Base-by-base conservation (phyloP, 2,797 vertebrate genomes). In the Manis pentadactyla region DNA sequence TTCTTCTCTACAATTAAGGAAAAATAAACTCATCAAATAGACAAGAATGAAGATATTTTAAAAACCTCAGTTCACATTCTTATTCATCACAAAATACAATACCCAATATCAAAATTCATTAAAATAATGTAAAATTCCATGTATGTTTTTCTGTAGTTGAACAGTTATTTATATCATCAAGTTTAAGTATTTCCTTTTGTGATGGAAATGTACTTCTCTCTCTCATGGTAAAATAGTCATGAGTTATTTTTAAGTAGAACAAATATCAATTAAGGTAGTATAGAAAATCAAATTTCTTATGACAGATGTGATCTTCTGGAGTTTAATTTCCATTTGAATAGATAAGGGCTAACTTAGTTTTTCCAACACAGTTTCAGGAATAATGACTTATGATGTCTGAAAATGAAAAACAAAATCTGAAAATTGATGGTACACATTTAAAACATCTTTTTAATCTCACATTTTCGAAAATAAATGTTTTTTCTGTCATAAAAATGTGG, bases 181-280 rank as follows among this genome's bases (percentile, higher is more conserved):
- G 1, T 77, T 87, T 68, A 61, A 96, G 42, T 18, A 3, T 34
- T 81, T 82, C 34, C 4, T 39, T 92, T 27, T 74, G 93, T 4
- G 91, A 63, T 42, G 15, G 18, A 94, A 96, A 89, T 34, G 4
- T 0, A 34, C 0, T 7, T 57, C 29, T 93, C 5, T 87, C 19
- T 2, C 21, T 37, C 17, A 57, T 37, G 6, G 23, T 61, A 90
- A 87, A 92, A 74, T 4, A 79, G 5, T 84, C 18, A 31, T 55
- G 12, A 87, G 1, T 82, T 97, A 92, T 85, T 68, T 94, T 96
- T 85, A 78, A 91, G 23, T 94, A 25, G 39, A 93, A 87, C 12
- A 59, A 71, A 75, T 31, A 73, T 46, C 31, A 92, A 39, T 18
- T 57, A 74, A 82, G 74, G 13, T 74, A 79, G 21, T 79, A 83